Evolutionary conservation across 2,113 vertebrate genomes (phyloP), one percentile per base, ranked within the genome.

Genomic region (Tetrax tetrax): DNA sequence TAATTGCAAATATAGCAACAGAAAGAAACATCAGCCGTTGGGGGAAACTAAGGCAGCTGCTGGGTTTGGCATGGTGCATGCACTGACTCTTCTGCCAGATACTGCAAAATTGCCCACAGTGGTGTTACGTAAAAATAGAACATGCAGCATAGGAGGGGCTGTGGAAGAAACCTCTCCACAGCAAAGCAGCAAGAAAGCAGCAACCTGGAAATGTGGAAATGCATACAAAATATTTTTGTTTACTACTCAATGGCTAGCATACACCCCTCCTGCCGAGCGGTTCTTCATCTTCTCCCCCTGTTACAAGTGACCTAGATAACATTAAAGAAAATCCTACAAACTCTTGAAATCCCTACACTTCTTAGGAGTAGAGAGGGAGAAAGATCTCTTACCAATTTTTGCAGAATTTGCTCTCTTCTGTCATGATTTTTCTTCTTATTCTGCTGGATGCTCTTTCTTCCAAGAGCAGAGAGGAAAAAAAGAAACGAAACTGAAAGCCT

Each of bases 371-470:
- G 12, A 56, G 20, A 90, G 20, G 20, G 10, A 71, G 63, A 25
- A 93, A 54, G 24, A 57, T 57, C 13, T 74, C 89, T 87, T 90
- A 84, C 82, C 94, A 95, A 14, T 96, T 96, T 79, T 54, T 81
- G 89, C 93, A 95, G 72, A 94, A 59, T 16, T 12, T 89, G 47
- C n/a, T 91, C 25, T 89, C 69, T 33, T 57, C 79, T 31, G 70
- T 29, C 87, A 95, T 94, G 18, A 50, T 81, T 85, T 80, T 79
- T 56, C 51, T 65, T 47, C 61, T 60, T 64, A 33, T 41, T 76
- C 43, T 66, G 41, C 65, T 83, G 37, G n/a, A 48, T 70, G 79
- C 33, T 22, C 45, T 81, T 84, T 84, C 79, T 38, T 31, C 65
- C 33, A 69, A 33, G 21, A 65, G 41, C 51, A 87, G 41, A 56